Evolutionary conservation across 2,888 invertebrate genomes (phyloP), one percentile per base, ranked within the genome.

Genomic region (Apantesis nais): DNA sequence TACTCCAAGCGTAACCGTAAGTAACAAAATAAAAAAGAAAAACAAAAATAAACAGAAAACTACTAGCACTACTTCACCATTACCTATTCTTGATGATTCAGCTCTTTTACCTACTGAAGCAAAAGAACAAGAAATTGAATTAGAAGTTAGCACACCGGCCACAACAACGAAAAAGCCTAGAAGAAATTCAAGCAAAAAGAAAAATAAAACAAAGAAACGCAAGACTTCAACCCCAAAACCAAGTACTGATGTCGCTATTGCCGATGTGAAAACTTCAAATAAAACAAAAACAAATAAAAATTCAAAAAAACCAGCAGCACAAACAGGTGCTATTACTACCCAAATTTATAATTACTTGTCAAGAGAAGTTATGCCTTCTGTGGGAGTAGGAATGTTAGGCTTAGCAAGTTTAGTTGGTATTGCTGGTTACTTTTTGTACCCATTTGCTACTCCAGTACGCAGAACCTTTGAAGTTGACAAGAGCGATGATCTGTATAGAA

Each of bases 341-440:
- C 97, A 97, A 86, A 96, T 97, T 39, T 97, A 97, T 84, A 97
- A 97, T 83, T 97, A 97, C 83, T 90, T 97, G 60, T 97, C 97
- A 4, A 95, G 97, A 80, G 97, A 97, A 93, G 97, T 97, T 0
- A 97, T 97, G 97, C 97, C 97, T 0, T 97, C 97, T 44, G 97
- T 97, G 31, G 97, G 97, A 0, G 97, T 97, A 0, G 97, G 97
- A 80, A 91, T 97, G 31, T 96, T 97, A 19, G 97, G 97, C 1
- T 89, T 97, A 61, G 96, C 97, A 74, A 96, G 97, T 73, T 95
- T 97, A 58, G 97, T 97, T 3, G 97, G 97, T 3, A 88, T 97
- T 52, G 97, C 97, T 48, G 97, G 97, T 68, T 97, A 97, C 80
- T 97, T 97, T 87, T 91, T 97, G 31, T 97, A 97, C 91, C 97